Evolutionary conservation across 2,888 invertebrate genomes (phyloP).

Genomic region (Harpalus rubripes): DNA sequence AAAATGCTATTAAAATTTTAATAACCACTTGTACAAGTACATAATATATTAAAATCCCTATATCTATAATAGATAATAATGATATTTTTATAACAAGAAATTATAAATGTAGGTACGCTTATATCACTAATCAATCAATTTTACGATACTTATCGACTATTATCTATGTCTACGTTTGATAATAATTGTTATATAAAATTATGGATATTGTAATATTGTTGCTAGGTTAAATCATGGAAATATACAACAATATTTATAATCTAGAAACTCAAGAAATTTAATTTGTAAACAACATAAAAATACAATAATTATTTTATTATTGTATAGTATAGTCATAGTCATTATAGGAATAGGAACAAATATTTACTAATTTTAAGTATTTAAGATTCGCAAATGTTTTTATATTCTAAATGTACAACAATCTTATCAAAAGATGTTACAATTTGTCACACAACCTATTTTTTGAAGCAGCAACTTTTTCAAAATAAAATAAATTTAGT

Average conservation of each 20-base stretch:
- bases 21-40: too few relatives aligned
- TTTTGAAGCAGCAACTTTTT: background rate
- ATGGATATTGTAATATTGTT: background rate
- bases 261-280: background rate
- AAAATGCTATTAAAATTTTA: too few relatives aligned
- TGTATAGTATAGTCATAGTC: too few relatives aligned
- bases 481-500: background rate
- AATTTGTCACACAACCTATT: background rate
- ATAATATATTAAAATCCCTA: too few relatives aligned
- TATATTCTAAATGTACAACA: background rate
- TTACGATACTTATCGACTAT: background rate
- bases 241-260: background rate
- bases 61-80: background rate
- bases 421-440: background rate
- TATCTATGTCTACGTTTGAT: constrained; percentile 5
- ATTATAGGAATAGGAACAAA: too few relatives aligned
- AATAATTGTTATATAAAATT: constrained; percentile 1
- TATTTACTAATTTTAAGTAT: background rate
- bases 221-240: background rate
- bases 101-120: background rate
- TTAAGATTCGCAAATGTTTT: background rate
- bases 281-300: background rate
- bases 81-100: background rate
- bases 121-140: constrained; percentile 2
- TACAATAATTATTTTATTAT: background rate